Evolutionary conservation across 1,140 invertebrate genomes (phyloP), one percentile per base, ranked within the genome.

Genomic region (Drosophila nasuta): DNA sequence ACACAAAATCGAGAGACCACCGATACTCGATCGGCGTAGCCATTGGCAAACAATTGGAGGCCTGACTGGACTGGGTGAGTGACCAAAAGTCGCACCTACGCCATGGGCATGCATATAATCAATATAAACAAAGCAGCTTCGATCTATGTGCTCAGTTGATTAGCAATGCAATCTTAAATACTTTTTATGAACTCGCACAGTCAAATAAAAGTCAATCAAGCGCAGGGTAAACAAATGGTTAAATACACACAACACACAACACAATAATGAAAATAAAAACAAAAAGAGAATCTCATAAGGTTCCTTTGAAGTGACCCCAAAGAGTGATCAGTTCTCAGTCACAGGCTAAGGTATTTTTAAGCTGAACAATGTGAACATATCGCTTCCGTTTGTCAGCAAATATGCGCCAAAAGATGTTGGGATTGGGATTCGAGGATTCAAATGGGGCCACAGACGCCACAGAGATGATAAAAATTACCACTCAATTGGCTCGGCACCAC

Each of bases 381-480:
- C 83, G 85, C 85, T 88, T 88, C 85, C 83, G 83, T 88, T 89
- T 88, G 77, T 68, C 77, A 89, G 67, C 59, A 83, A 75, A 82
- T 81, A 81, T 83, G 71, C 25, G 20, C 17, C 15, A 13, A 8
- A 33, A 38, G 60, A 46, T 35, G 5, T 11, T 46, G 30, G 6
- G 6, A 33, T 33, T 33, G 30, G 30, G 41, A 13, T 6, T 43
- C 35, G 57, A 38, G 63, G 41, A 62, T 43, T 17, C 49, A 46
- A 35, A 49, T 28, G n/a, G 15, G 57, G 45, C 38, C 70, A 6
- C 51, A 43, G 67, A 88, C 69, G 70, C 65, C 52, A 66, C 7
- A 69, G 77, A 69, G 77, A 74, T 79, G 77, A 75, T 85, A 81
- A 89, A 88, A 89, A 85, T 85, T 89, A 88, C 85, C 85, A 88